A percentile compares a stretch with the other conserved stretches of the same genome.
These are phyloP conservation scores for Urosaurus nigricauda DNA, from an alignment of 2,797 vertebrate genomes.

Conservation along the genomic window DNA sequence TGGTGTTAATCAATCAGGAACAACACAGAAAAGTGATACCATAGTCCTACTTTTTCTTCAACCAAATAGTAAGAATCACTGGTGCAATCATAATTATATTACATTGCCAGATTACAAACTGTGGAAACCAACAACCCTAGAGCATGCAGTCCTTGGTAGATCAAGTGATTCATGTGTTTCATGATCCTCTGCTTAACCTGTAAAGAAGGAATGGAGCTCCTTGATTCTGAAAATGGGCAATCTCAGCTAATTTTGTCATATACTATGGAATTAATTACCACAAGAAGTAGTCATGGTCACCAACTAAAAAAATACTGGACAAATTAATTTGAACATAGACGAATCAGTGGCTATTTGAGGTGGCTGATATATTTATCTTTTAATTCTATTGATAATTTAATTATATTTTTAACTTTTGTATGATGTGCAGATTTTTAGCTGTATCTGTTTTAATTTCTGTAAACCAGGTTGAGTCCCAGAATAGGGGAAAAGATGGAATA, in stretches of 20 bases:
- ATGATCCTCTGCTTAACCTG: not conserved
- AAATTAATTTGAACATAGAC: not conserved
- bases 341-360: not conserved
- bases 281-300: not conserved
- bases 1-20: not conserved
- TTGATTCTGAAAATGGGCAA: not conserved
- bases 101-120: not conserved
- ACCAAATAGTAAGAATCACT: not conserved
- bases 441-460: too few relatives aligned
- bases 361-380: not conserved
- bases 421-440: too few relatives aligned
- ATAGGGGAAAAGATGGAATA: too few relatives aligned
- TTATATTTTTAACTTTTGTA: too few relatives aligned
- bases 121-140: not conserved
- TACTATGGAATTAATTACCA: not conserved
- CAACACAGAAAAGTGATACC: not conserved
- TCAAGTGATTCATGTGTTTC: not conserved
- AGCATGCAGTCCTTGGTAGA: not conserved
- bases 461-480: too few relatives aligned
- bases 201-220: not conserved
- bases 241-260: not conserved
- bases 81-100: not conserved
- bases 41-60: not conserved
- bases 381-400: too few relatives aligned
- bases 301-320: not conserved